phyloP scores from a whole-genome alignment of 2,113 vertebrate genomes.

The Rhinopomastus cyanomelas region DNA sequence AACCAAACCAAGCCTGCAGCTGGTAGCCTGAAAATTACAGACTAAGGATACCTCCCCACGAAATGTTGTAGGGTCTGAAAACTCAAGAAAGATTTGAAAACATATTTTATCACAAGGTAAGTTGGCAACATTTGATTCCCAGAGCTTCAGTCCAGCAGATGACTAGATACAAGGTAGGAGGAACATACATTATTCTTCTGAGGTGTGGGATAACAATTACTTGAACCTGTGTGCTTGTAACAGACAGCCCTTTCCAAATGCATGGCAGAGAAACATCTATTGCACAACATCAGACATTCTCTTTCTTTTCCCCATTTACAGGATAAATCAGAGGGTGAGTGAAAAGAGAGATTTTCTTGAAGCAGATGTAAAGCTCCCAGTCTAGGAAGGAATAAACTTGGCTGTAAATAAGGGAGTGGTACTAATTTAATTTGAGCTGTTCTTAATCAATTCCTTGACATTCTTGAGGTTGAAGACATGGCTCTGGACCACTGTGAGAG shows the following conservation, averaged over 20 bases:
- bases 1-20: not conserved
- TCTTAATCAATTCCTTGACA: not conserved
- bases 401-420: not conserved
- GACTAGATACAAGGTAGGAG: not conserved
- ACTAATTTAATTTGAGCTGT: not conserved
- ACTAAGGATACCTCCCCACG: not conserved
- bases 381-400: not conserved
- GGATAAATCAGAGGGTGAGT: not conserved
- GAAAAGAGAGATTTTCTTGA: not conserved
- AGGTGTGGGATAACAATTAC: not conserved
- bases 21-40: not conserved
- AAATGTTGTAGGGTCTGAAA: slow-evolving; percentile 6
- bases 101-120: not conserved
- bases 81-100: not conserved
- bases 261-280: not conserved
- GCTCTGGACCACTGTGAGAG: not conserved
- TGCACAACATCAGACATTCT: not conserved
- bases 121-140: not conserved
- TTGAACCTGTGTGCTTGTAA: not conserved
- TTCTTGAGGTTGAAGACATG: not conserved
- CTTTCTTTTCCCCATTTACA: not conserved
- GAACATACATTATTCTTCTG: not conserved
- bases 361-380: not conserved
- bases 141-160: slow-evolving; percentile 6
- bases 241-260: not conserved